phyloP scores from a whole-genome alignment of 1,140 invertebrate species.

The Megalonaias nervosa region DNA sequence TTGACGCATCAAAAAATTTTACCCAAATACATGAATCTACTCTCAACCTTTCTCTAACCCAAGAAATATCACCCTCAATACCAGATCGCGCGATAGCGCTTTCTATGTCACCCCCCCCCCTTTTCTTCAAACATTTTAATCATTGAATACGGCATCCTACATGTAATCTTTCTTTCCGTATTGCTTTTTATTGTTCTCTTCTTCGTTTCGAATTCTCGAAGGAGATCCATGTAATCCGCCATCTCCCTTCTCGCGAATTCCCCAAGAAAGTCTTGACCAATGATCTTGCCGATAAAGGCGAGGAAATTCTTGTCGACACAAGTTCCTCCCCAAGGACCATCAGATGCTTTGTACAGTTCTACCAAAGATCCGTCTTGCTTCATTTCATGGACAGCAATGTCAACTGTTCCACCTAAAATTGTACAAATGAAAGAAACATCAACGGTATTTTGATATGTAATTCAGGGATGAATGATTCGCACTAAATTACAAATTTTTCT shows the following conservation, averaged over 20 bases:
- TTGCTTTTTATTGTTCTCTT: constrained; percentile 1
- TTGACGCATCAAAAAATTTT: constrained; percentile 1
- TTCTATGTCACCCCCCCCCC: background rate
- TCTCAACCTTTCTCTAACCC: constrained; percentile 1
- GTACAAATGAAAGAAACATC: too few relatives aligned
- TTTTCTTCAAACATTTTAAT: constrained; percentile 1
- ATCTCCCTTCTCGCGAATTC: constrained; percentile 1
- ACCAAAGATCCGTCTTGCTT: constrained; percentile 1
- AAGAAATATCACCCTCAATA: background rate
- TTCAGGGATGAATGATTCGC: too few relatives aligned
- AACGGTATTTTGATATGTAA: too few relatives aligned
- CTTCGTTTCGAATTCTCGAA: constrained; percentile 13
- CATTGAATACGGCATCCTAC: background rate
- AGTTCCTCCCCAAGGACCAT: constrained; percentile 16
- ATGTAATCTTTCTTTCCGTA: background rate
- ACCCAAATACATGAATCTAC: background rate
- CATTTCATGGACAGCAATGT: constrained; percentile 15
- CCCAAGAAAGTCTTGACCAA: constrained; percentile 5
- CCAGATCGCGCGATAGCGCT: background rate
- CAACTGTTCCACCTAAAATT: constrained; percentile 13
- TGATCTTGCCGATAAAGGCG: constrained; percentile 4
- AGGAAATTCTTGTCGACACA: constrained; percentile 15
- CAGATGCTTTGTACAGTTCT: constrained; percentile 16
- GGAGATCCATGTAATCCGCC: constrained; percentile 13
- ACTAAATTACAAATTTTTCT: too few relatives aligned